A percentile compares a stretch with the other conserved stretches of the same genome.
These are phyloP conservation scores for Xylophagus ater DNA, from an alignment of 2,888 invertebrate species.

Conservation along the genomic window DNA sequence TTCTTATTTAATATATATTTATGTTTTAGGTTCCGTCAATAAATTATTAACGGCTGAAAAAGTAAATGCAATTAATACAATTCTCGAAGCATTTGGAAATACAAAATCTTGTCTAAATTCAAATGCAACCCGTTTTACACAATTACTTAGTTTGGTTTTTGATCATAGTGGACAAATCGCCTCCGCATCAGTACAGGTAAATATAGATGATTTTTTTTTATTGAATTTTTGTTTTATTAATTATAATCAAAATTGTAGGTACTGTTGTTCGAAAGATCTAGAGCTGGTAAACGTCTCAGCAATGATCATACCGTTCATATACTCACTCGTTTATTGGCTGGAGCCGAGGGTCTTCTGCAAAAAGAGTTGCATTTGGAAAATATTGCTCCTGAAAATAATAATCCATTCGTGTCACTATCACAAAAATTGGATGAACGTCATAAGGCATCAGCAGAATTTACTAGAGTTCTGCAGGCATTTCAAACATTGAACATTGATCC, in stretches of 20 bases:
- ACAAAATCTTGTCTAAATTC: constrained; percentile 73
- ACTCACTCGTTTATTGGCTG: constrained; percentile 46
- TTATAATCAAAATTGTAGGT: too few species aligned
- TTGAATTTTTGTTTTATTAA: too few species aligned
- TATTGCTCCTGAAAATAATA: constrained; percentile 51
- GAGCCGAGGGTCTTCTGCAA: constrained; percentile 68
- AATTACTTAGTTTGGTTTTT: constrained; percentile 87
- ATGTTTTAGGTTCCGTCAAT: constrained; percentile 45
- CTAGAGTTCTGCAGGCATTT: constrained; percentile 66
- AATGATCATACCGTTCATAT: constrained; percentile 49
- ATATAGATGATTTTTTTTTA: too few species aligned
- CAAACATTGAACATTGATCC: constrained; percentile 63
- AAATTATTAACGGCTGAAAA: constrained; percentile 74
- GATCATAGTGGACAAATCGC: constrained; percentile 86
- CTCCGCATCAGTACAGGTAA: constrained; percentile 76
- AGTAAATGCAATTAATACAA: constrained; percentile 68
- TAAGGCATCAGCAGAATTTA: constrained; percentile 69
- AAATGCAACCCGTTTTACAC: constrained; percentile 83
- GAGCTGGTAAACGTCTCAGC: constrained; percentile 53
- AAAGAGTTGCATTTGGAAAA: constrained; percentile 76
- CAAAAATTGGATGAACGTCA: constrained; percentile 72
- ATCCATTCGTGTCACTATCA: constrained; percentile 66
- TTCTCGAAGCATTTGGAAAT: constrained; percentile 85
- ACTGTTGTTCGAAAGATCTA: constrained; percentile 65
- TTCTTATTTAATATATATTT: too few species aligned